Conservation (phyloP, 2,113 vertebrate genomes). For the Lontra canadensis region DNA sequence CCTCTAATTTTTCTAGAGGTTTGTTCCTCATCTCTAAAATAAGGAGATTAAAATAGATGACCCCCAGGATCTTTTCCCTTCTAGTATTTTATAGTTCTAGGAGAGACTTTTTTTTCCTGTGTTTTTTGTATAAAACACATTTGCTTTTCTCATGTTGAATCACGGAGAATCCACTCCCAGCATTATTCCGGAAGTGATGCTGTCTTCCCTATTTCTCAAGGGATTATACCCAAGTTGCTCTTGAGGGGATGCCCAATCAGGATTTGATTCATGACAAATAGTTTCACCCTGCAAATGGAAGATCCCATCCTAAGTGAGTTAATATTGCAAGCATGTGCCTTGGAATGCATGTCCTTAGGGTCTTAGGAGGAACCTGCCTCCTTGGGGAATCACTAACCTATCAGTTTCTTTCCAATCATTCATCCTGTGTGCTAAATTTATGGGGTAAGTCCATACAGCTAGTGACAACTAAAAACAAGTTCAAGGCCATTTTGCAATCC, state of each 20-base stretch:
- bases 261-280: neutral
- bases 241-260: neutral
- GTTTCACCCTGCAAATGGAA: neutral
- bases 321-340: neutral
- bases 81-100: neutral
- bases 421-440: neutral
- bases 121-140: neutral
- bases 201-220: neutral
- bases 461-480: neutral
- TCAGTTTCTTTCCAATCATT: slow-evolving; percentile 18
- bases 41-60: neutral
- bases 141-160: neutral
- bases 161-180: neutral
- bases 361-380: neutral
- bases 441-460: neutral
- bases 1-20: neutral
- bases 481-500: slow-evolving; percentile 22
- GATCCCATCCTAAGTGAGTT: neutral
- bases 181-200: neutral
- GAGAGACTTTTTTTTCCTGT: neutral
- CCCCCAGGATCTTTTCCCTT: neutral
- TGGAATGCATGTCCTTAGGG: neutral
- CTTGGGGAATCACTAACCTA: neutral
- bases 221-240: neutral
- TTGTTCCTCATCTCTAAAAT: slow-evolving; percentile 17